Conservation (phyloP, 2,797 vertebrate genomes). For the Botia almorhae region DNA sequence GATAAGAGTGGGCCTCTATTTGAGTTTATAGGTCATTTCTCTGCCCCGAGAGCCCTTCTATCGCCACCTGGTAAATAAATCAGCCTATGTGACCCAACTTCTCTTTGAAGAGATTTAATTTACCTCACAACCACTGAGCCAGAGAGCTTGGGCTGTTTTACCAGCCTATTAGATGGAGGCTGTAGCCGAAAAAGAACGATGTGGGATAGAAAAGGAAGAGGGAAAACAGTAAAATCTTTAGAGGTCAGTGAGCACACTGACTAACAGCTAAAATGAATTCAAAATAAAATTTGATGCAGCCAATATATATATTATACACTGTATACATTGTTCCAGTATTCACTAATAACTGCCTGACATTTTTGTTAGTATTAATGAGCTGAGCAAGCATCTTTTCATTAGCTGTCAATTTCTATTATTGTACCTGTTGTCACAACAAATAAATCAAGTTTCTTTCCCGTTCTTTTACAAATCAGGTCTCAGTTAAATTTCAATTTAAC, state of each 20-base stretch:
- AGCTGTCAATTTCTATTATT: slow-evolving; percentile 1
- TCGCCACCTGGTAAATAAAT: slow-evolving; percentile 76
- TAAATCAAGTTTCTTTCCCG: background rate
- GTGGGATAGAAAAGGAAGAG: background rate
- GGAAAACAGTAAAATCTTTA: background rate
- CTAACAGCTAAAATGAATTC: background rate
- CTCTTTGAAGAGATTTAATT: slow-evolving; percentile 72
- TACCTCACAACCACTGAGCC: slow-evolving; percentile 64
- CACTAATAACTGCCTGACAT: slow-evolving; percentile 13
- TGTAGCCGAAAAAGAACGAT: slow-evolving; percentile 32
- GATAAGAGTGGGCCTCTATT: slow-evolving; percentile 61
- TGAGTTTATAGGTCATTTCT: slow-evolving; percentile 72
- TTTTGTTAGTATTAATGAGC: slow-evolving; percentile 43
- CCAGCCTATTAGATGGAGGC: slow-evolving; percentile 56
- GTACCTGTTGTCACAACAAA: background rate
- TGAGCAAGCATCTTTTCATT: slow-evolving; percentile 13
- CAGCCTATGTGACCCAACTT: slow-evolving; percentile 62
- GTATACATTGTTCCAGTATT: slow-evolving; percentile 22
- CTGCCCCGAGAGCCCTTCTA: slow-evolving; percentile 62
- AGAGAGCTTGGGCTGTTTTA: slow-evolving; percentile 60
- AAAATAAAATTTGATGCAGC: background rate
- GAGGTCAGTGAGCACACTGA: background rate
- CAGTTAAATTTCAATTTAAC: background rate
- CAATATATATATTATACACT: background rate
- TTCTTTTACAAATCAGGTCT: background rate